phyloP scores from a whole-genome alignment of 2,888 invertebrate species.

The Mycalesis mineus region DNA sequence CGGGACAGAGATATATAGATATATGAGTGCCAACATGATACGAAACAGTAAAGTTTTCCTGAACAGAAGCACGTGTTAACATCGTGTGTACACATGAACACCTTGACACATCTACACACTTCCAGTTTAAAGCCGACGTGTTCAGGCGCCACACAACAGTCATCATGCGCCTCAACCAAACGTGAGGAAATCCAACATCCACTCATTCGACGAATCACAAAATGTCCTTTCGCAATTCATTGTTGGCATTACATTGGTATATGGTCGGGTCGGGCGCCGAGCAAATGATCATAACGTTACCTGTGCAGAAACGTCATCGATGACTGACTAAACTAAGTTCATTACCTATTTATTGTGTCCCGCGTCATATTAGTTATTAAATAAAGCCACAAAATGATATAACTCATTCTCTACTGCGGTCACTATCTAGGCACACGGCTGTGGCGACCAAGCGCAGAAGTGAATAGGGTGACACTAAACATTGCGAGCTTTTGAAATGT shows the following conservation, averaged over 20 bases:
- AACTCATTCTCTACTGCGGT: too few species aligned
- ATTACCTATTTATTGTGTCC: not conserved
- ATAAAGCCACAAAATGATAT: too few species aligned
- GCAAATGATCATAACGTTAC: conserved; percentile 6
- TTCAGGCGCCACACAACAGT: not conserved
- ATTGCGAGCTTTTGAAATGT: too few species aligned
- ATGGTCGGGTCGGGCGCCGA: not conserved
- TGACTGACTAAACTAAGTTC: not conserved
- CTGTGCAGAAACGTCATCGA: conserved; percentile 7
- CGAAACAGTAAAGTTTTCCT: not conserved
- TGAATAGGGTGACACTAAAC: too few species aligned
- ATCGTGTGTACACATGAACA: not conserved
- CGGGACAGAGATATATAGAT: not conserved
- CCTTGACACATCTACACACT: conserved; percentile 1
- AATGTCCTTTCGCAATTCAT: not conserved
- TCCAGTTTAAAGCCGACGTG: not conserved
- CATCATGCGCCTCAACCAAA: not conserved
- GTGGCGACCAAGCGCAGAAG: too few species aligned
- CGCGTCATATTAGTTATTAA: not conserved
- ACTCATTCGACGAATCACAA: conserved; percentile 10
- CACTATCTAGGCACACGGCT: too few species aligned
- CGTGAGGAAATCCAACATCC: conserved; percentile 1
- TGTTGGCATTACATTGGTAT: too few species aligned
- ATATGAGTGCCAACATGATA: not conserved
- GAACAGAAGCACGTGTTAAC: not conserved